Percentiles rank a stretch among this genome's conserved stretches.
These are phyloP conservation scores for Dasyurus viverrinus DNA, from an alignment of 2,113 vertebrate species.

Conservation along the genomic window DNA sequence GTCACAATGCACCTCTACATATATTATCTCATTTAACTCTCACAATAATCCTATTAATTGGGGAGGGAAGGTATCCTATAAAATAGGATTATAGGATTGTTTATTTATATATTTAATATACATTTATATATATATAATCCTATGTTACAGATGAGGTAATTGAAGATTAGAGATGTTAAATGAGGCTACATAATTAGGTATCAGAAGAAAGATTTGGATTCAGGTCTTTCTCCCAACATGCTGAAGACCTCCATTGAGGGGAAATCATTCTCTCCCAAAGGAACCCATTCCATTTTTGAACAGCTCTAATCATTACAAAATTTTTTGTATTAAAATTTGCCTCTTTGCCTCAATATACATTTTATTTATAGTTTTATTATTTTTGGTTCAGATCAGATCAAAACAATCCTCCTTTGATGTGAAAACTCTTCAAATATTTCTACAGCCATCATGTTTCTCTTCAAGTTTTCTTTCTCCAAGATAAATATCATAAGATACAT, in stretches of 20 bases:
- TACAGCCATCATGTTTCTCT: background rate
- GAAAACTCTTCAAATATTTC: background rate
- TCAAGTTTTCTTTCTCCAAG: background rate
- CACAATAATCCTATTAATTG: background rate
- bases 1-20: background rate
- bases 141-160: background rate
- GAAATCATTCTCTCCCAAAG: background rate
- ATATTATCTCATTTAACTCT: background rate
- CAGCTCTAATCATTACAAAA: background rate
- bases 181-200: background rate
- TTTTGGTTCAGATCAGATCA: background rate
- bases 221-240: background rate
- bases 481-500: background rate
- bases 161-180: background rate
- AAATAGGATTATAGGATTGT: no score
- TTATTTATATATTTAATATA: no score
- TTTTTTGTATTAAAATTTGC: background rate
- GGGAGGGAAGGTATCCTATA: background rate
- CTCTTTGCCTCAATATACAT: background rate
- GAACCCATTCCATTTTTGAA: background rate
- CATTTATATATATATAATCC: background rate
- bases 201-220: background rate
- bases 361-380: background rate
- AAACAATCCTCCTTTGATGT: background rate
- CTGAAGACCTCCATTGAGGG: no score